Conservation (phyloP, 2,888 invertebrate species). For the Boloria selene region DNA sequence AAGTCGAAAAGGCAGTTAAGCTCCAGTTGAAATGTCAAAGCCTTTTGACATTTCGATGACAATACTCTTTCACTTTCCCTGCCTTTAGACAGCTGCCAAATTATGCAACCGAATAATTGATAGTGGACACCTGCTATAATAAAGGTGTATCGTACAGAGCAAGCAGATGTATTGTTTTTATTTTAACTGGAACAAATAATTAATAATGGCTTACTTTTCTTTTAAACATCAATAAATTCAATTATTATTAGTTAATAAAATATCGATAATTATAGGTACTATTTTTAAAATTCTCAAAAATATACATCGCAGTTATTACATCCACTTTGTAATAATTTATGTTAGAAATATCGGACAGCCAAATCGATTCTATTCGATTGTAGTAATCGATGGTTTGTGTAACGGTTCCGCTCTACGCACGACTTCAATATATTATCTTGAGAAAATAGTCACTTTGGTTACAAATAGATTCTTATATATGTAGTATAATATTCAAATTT, state of each 20-base stretch:
- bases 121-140: constrained; percentile 35
- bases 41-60: constrained; percentile 22
- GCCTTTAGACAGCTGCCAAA: constrained; percentile 63
- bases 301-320: no score
- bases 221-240: constrained; percentile 23
- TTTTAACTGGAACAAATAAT: constrained; percentile 1
- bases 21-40: constrained; percentile 14
- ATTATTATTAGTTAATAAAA: not conserved
- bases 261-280: not conserved
- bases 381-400: constrained; percentile 44
- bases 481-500: not conserved
- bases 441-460: constrained; percentile 37
- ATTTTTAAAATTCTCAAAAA: not conserved
- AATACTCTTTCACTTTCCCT: constrained; percentile 40
- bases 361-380: constrained; percentile 49
- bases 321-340: not conserved
- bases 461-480: not conserved
- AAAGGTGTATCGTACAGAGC: constrained; percentile 18
- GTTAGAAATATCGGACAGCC: constrained; percentile 28
- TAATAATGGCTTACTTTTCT: not conserved
- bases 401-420: constrained; percentile 45
- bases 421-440: constrained; percentile 43
- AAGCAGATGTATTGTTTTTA: constrained; percentile 15
- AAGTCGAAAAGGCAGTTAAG: not conserved
- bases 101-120: constrained; percentile 42